Evolutionary conservation across 2,113 vertebrate genomes (phyloP).

Genomic region (Rhinichthys klamathensis): DNA sequence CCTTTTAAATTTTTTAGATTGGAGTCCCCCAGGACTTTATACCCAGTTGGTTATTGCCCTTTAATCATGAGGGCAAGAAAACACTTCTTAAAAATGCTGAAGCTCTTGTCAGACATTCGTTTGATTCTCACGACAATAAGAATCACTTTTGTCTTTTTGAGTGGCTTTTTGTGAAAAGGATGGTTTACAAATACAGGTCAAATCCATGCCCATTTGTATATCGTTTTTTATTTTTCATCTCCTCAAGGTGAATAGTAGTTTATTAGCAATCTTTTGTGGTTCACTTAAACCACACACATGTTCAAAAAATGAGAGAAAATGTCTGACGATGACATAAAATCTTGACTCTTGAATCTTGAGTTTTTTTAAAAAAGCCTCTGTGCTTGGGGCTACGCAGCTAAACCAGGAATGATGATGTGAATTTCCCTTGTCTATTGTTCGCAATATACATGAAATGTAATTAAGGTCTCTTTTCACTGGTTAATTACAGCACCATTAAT

Average conservation of each 20-base stretch:
- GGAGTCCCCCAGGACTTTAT: not conserved
- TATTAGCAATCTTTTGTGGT: conserved; percentile 33
- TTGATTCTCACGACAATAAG: not conserved
- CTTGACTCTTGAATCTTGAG: not conserved
- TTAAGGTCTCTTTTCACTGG: conserved; percentile 25
- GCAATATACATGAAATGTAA: conserved; percentile 29
- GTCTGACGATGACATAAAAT: not conserved
- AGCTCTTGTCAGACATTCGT: not conserved
- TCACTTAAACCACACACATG: not conserved
- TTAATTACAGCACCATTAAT: conserved; percentile 41
- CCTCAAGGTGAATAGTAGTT: conserved; percentile 14
- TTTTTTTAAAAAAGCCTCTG: conserved; percentile 5
- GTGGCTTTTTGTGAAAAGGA: conserved; percentile 12
- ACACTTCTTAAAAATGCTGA: conserved; percentile 22
- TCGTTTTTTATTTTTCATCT: not conserved
- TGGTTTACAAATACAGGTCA: conserved; percentile 37
- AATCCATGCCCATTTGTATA: not conserved
- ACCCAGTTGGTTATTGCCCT: not conserved
- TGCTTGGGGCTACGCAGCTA: conserved; percentile 30
- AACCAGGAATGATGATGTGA: conserved; percentile 27
- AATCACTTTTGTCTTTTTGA: not conserved
- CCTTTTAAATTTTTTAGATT: conserved; percentile 50
- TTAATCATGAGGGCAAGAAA: conserved; percentile 30
- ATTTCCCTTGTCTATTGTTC: conserved; percentile 33
- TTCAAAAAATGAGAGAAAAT: conserved; percentile 9